phyloP scores from a whole-genome alignment of 2,113 vertebrate genomes.

The Calyptomena viridis region DNA sequence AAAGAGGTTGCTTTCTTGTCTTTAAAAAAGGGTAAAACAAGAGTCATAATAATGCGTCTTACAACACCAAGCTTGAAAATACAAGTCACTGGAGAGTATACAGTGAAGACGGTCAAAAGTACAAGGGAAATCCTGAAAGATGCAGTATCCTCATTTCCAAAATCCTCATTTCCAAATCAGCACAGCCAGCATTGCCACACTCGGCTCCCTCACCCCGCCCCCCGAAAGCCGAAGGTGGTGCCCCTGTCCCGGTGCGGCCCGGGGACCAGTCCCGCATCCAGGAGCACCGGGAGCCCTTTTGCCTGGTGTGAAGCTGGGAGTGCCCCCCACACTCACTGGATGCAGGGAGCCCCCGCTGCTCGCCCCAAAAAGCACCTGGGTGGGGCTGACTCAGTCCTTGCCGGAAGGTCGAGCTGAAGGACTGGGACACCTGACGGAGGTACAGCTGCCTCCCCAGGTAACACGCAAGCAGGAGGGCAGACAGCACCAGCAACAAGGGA shows the following conservation, averaged over 20 bases:
- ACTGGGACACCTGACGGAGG: not conserved
- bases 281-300: not conserved
- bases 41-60: slow-evolving; percentile 32
- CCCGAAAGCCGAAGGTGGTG: not conserved
- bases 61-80: slow-evolving; percentile 67
- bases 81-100: slow-evolving; percentile 63
- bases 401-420: not conserved
- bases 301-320: not conserved
- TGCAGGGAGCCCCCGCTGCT: not conserved
- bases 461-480: not conserved
- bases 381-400: not conserved
- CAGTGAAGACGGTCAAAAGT: slow-evolving; percentile 62
- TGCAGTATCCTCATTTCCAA: slow-evolving; percentile 40
- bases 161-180: slow-evolving; percentile 13
- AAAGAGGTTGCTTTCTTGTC: not conserved
- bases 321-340: not conserved
- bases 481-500: not conserved
- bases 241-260: not conserved
- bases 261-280: not conserved
- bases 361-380: not conserved
- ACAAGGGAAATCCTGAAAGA: slow-evolving; percentile 58
- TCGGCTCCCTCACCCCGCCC: not conserved
- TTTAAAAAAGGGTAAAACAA: slow-evolving; percentile 18
- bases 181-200: not conserved
- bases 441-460: not conserved